phyloP scores from a whole-genome alignment of 2,797 vertebrate species.

The Falco peregrinus region DNA sequence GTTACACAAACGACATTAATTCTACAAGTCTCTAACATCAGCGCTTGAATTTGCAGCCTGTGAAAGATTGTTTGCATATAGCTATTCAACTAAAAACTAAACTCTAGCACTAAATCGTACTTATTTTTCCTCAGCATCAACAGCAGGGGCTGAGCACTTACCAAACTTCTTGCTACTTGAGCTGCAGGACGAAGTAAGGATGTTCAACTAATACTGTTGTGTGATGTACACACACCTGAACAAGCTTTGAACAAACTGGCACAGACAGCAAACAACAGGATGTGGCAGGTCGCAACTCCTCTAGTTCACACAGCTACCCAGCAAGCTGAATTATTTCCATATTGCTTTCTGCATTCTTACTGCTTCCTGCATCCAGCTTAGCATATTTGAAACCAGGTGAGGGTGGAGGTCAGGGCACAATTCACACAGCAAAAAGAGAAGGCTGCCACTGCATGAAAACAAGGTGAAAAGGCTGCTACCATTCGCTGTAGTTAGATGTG shows the following conservation, averaged over 20 bases:
- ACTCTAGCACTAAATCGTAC: neutral
- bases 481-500: neutral
- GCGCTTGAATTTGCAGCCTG: neutral
- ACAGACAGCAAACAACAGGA: neutral
- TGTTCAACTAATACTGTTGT: neutral
- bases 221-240: neutral
- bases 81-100: neutral
- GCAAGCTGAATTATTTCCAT: neutral
- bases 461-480: neutral
- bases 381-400: neutral
- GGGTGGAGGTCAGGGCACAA: neutral
- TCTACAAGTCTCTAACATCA: neutral
- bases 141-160: neutral
- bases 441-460: neutral
- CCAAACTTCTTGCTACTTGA: neutral
- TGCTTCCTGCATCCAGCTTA: neutral
- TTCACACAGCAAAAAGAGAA: neutral
- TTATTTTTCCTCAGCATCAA: neutral
- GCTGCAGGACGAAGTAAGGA: neutral
- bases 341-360: neutral
- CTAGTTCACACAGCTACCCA: neutral
- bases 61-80: neutral
- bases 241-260: neutral
- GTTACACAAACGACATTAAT: neutral
- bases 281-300: neutral